These are phyloP conservation scores for Otis tarda DNA, from an alignment of 2,113 vertebrate species.

Conservation along the genomic window DNA sequence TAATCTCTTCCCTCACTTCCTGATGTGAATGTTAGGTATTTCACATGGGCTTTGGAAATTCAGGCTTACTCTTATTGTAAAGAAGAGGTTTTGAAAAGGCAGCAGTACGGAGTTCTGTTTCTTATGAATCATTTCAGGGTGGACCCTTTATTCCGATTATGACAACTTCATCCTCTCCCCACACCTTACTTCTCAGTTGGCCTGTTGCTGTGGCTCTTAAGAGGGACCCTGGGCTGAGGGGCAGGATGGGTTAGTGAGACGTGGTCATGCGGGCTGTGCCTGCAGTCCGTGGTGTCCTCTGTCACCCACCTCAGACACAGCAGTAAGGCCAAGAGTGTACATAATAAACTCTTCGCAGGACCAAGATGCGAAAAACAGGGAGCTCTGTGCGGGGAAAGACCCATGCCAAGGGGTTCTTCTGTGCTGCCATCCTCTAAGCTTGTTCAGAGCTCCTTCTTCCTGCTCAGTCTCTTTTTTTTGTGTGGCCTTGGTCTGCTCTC, in stretches of 20 bases:
- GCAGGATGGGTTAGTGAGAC: rapidly evolving
- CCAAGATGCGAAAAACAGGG: background rate
- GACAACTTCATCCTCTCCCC: background rate
- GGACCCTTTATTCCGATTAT: background rate
- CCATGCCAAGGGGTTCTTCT: background rate
- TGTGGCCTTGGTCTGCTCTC: background rate
- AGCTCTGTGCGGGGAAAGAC: background rate
- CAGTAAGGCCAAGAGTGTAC: background rate
- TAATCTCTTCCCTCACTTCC: background rate
- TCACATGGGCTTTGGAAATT: background rate
- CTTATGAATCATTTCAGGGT: background rate
- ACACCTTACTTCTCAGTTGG: rapidly evolving
- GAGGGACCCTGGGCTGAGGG: background rate
- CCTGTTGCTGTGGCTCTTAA: background rate
- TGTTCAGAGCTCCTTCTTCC: background rate
- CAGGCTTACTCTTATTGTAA: background rate
- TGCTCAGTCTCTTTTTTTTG: background rate
- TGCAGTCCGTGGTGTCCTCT: background rate
- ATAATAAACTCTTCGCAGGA: background rate
- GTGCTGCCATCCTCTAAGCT: background rate
- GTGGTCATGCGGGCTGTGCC: background rate
- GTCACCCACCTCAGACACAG: background rate
- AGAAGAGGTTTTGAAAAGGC: background rate
- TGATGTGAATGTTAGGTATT: background rate
- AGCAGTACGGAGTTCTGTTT: background rate